Percentiles rank a stretch among this genome's conserved stretches.
Evolutionary conservation across 2,888 invertebrate genomes (phyloP).

Genomic region (Cephus nigrinus): DNA sequence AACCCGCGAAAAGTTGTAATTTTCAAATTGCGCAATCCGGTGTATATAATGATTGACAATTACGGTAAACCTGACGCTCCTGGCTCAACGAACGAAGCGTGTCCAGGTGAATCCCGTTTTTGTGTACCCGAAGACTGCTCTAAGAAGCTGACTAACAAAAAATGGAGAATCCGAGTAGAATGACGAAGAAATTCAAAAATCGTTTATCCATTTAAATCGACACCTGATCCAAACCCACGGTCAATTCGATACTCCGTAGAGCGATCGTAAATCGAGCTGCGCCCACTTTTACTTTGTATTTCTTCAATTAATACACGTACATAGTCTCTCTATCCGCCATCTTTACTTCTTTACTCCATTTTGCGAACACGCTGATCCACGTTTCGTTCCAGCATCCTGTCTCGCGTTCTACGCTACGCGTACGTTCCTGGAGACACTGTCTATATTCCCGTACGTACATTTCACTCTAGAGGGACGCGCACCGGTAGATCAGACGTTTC

Average conservation of each 20-base stretch:
- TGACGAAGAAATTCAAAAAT: neutral
- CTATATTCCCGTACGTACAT: neutral
- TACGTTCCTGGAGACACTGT: neutral
- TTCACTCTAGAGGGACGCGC: neutral
- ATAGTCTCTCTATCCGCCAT: neutral
- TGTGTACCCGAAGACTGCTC: neutral
- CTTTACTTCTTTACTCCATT: neutral
- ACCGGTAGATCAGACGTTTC: neutral
- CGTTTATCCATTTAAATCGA: neutral
- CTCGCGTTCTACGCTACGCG: neutral
- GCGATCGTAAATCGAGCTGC: neutral
- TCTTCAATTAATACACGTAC: conserved; percentile 42
- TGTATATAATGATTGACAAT: conserved; percentile 48
- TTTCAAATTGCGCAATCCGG: conserved; percentile 41
- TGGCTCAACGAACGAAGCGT: neutral
- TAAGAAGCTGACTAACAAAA: neutral
- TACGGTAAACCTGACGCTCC: conserved; percentile 38
- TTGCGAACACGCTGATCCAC: neutral
- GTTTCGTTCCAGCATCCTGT: neutral
- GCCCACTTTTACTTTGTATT: conserved; percentile 53
- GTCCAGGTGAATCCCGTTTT: neutral
- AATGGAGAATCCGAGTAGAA: neutral
- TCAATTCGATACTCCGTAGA: neutral
- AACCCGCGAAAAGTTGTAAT: conserved; percentile 40
- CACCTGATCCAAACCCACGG: neutral